Evolutionary conservation across 2,888 invertebrate genomes (phyloP), one percentile per base, ranked within the genome.

Genomic region (Drosophila buzzatii): DNA sequence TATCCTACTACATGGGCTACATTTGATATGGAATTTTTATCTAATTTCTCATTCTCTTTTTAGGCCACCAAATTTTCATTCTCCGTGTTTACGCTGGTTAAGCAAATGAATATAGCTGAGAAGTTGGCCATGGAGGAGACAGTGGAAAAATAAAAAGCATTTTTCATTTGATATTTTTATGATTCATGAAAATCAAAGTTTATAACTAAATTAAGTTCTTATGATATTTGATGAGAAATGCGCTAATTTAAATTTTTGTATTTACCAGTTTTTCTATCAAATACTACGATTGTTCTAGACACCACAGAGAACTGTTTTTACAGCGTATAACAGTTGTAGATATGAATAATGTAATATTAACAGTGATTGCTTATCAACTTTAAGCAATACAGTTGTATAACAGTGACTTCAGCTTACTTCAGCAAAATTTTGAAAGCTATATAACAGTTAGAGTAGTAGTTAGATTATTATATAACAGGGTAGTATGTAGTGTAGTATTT

Each of bases 51-150:
- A 1, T 27, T 27, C 1, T 1, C 31, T 12, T 76, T 67, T 7
- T 70, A 91, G 91, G 88, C 90, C 20, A 81, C 75, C 1, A 91
- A 91, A 56, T 90, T 89, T 61, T 81, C 91, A 0, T 90, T 91
- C 67, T 89, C 91, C 0, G 80, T 91, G 0, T 90, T 87, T 52
- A 91, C 90, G 0, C 51, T 91, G 41, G 76, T 91, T 3, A 88
- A 87, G 39, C 78, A 91, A 61, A 87, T 91, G 87, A 76, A 87
- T 61, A 70, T 91, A 45, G 81, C 81, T 0, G 79, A 81, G 16
- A 83, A 64, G 39, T 59, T 89, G 0, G 42, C 64, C 3, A 72
- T 71, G 23, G 33, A 49, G 14, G 20, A 33, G n/a, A 12, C 10
- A 12, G 18, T 14, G 51, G 14, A 3, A 14, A 20, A n/a, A 10